A percentile compares a stretch with the other conserved stretches of the same genome.
phyloP scores from a whole-genome alignment of 2,888 invertebrate species.

The Drosophila gaucha region DNA sequence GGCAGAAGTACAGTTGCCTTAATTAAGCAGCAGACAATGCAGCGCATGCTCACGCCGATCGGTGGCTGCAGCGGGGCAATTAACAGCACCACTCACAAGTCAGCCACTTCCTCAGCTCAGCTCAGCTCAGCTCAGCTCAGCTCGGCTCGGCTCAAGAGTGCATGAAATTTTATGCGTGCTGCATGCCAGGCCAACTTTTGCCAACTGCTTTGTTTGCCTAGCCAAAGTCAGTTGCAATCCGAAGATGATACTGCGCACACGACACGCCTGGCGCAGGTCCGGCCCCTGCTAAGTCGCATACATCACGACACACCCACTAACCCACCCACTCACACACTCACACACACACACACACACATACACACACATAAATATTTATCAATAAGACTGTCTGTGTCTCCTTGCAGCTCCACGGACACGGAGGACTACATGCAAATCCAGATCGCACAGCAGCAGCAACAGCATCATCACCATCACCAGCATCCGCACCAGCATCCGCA shows the following conservation, averaged over 20 bases:
- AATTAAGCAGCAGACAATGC: slow-evolving; percentile 56
- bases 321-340: background rate
- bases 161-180: slow-evolving; percentile 81
- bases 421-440: slow-evolving; percentile 87
- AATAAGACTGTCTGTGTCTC: background rate
- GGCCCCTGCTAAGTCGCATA: slow-evolving; percentile 1
- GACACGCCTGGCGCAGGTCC: slow-evolving; percentile 80
- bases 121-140: background rate
- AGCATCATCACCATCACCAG: slow-evolving; percentile 37
- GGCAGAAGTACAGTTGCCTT: slow-evolving; percentile 69
- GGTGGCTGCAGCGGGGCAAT: slow-evolving; percentile 47
- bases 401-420: slow-evolving; percentile 83
- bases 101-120: slow-evolving; percentile 51
- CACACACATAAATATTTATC: background rate
- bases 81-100: slow-evolving; percentile 38
- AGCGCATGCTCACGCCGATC: slow-evolving; percentile 19
- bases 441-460: slow-evolving; percentile 84
- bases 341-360: background rate
- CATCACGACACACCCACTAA: background rate
- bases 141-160: slow-evolving; percentile 62
- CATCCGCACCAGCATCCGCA: slow-evolving; percentile 36
- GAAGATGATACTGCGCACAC: slow-evolving; percentile 82
- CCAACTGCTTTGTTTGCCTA: slow-evolving; percentile 22
- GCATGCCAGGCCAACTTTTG: slow-evolving; percentile 49
- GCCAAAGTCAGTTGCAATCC: slow-evolving; percentile 72